Base-by-base conservation (phyloP, 1,140 invertebrate species). In the Mycetomoellerius zeteki region DNA sequence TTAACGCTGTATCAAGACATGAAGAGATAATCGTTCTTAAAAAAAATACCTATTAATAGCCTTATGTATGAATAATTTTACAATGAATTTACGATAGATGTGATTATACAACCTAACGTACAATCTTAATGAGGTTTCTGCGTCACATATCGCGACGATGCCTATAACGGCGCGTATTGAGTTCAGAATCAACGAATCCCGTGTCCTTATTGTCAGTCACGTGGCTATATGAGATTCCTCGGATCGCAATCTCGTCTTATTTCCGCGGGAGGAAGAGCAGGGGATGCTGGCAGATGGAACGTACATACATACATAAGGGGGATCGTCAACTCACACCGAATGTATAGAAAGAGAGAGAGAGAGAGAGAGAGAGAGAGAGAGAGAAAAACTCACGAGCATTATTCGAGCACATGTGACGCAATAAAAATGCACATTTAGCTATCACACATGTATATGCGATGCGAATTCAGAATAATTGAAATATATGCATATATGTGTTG, bases 391-490 rank as follows among this genome's bases (percentile, higher is more conserved):
- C 27, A 27, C 62, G 60, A 81, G 27, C 30, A 56, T 75, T 67
- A 75, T 43, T 21, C 60, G 78, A 64, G 77, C 67, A 67, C 56
- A 58, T 58, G 85, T 60, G n/a, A 10, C 47, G 65, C 69, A 90
- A 90, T 90, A 85, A 90, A 87, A 87, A 75, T 64, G 67, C 30
- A 69, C 78, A 76, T 78, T 62, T 75, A 56, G 12, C 24, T 69
- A 50, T n/a, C 37, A 56, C 21, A 56, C 19, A 21, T 27, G 19
- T 33, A 14, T 43, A 27, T 12, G 37, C 7, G 43, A 24, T 73
- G 75, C 50, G 67, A 89, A 89, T 90, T 89, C 76, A 75, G 62
- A 89, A 90, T 90, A 90, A 90, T 90, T 88, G 89, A 90, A 90
- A 90, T 90, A 90, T 76, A 77, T 69, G 47, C 14, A 24, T 43